A percentile compares a stretch with the other conserved stretches of the same genome.
phyloP scores from a whole-genome alignment of 2,113 vertebrate genomes.

The Desmodus rotundus region DNA sequence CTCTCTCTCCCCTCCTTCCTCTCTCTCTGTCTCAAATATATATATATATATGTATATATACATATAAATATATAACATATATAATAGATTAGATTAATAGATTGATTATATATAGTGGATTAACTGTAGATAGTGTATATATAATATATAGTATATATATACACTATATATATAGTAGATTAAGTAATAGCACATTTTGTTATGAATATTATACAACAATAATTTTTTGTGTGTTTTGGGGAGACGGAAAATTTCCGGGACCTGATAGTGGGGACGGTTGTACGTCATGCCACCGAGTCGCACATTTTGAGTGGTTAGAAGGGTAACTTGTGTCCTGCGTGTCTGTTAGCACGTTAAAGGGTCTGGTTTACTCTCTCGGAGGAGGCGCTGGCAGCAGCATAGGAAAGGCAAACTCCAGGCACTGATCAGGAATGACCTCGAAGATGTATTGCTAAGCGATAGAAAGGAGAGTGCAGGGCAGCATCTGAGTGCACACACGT shows the following conservation, averaged over 20 bases:
- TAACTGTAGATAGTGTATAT: too few species aligned
- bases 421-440: neutral
- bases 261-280: neutral
- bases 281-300: neutral
- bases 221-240: too few species aligned
- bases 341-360: neutral
- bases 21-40: too few species aligned
- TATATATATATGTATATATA: too few species aligned
- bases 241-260: neutral
- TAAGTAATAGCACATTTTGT: neutral
- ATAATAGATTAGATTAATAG: too few species aligned
- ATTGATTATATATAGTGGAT: too few species aligned
- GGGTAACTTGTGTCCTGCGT: neutral
- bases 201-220: too few species aligned
- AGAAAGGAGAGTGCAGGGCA: neutral
- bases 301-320: neutral
- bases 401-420: neutral
- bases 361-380: neutral
- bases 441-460: neutral
- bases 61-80: too few species aligned
- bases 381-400: fast-evolving
- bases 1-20: too few species aligned
- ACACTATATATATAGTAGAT: too few species aligned
- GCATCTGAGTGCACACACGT: neutral
- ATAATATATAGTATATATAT: too few species aligned